A percentile compares a stretch with the other conserved stretches of the same genome.
These are phyloP conservation scores for Prionailurus viverrinus DNA, from an alignment of 2,113 vertebrate species.

Conservation along the genomic window DNA sequence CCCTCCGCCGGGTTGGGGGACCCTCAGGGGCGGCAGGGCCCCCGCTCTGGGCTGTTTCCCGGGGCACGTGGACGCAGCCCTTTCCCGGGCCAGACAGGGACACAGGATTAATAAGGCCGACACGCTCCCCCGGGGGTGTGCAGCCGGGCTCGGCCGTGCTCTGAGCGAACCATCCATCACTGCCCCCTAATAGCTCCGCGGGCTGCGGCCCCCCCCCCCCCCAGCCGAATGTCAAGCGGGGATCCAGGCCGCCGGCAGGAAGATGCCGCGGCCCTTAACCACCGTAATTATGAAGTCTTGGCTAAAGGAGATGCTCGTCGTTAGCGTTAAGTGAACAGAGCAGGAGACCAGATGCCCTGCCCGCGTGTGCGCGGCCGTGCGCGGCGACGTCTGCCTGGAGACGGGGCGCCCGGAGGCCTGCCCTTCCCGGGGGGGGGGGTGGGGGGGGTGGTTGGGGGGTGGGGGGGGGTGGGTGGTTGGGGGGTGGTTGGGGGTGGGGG, in stretches of 20 bases:
- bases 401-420: fast-evolving
- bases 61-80: fast-evolving
- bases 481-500: neutral
- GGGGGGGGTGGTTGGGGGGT: neutral
- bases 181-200: neutral
- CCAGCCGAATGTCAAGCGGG: neutral
- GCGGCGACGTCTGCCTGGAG: neutral
- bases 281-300: neutral
- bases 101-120: neutral
- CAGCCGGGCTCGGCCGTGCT: neutral
- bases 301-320: slow-evolving; percentile 35
- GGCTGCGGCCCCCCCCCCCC: neutral
- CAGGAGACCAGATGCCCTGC: neutral
- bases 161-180: slow-evolving; percentile 18
- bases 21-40: too few species aligned
- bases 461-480: too few species aligned
- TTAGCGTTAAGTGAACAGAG: neutral
- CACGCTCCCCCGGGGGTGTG: neutral
- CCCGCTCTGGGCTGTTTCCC: neutral
- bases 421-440: fast-evolving
- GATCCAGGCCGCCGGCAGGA: neutral
- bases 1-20: neutral
- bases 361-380: fast-evolving
- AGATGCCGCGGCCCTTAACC: neutral
- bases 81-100: slow-evolving; percentile 41